These are phyloP conservation scores for Listronotus oregonensis DNA, from an alignment of 1,140 invertebrate genomes.

Conservation along the genomic window DNA sequence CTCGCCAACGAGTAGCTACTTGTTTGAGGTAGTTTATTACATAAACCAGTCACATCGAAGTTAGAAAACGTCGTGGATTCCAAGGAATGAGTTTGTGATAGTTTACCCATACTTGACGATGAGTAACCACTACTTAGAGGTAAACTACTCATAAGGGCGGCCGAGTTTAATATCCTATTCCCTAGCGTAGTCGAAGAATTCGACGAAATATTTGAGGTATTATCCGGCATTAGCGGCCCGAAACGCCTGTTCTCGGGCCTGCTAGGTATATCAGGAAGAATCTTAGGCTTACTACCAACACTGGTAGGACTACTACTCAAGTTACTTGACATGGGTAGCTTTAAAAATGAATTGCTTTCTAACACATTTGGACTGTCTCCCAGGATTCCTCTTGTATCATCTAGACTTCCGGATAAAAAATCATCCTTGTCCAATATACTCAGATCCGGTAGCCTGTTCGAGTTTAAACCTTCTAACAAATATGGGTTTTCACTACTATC, in stretches of 20 bases:
- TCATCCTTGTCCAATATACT: constrained; percentile 26
- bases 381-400: not conserved
- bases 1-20: constrained; percentile 15
- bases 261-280: constrained; percentile 9
- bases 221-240: constrained; percentile 9
- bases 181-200: constrained; percentile 3
- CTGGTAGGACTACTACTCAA: not conserved
- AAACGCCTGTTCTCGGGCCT: not conserved
- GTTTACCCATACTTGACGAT: not conserved
- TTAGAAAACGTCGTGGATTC: constrained; percentile 3
- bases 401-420: constrained; percentile 9
- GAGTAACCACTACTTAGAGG: not conserved
- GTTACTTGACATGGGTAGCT: constrained; percentile 4
- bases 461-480: constrained; percentile 29
- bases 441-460: constrained; percentile 25
- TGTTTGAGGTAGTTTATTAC: constrained; percentile 8
- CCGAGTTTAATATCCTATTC: not conserved
- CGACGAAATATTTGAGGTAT: not conserved
- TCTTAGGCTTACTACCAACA: not conserved
- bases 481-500: constrained; percentile 22
- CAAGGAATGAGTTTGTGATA: constrained; percentile 8
- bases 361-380: not conserved
- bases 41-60: not conserved
- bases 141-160: not conserved
- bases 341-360: constrained; percentile 12